Evolutionary conservation across 2,888 invertebrate species (phyloP).

Genomic region (Zaprionus obscuricornis): DNA sequence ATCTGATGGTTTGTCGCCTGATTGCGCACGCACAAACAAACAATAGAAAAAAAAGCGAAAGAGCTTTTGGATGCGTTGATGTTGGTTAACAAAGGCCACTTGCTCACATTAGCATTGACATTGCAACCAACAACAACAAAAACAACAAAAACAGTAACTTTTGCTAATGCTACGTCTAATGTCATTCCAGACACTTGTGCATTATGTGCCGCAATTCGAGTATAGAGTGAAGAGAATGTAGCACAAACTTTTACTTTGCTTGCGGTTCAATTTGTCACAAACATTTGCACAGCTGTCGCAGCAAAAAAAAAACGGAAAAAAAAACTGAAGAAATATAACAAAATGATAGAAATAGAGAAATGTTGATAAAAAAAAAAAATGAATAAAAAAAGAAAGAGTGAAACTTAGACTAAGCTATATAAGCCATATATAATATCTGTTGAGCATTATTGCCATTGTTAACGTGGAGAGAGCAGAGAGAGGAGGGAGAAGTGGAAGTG

Average conservation of each 20-base stretch:
- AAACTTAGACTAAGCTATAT: conserved; percentile 37
- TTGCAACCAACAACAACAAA: conserved; percentile 38
- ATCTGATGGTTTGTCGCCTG: conserved; percentile 45
- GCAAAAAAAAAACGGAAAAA: conserved; percentile 26
- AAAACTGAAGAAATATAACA: too few relatives aligned
- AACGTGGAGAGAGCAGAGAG: too few relatives aligned
- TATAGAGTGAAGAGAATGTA: conserved; percentile 7
- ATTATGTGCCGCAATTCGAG: background rate
- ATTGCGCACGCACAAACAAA: conserved; percentile 27
- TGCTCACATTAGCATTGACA: conserved; percentile 46
- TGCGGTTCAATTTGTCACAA: conserved; percentile 48
- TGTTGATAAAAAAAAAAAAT: conserved; percentile 11
- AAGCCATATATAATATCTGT: too few relatives aligned
- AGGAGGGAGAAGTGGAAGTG: background rate
- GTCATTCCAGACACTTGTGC: conserved; percentile 38
- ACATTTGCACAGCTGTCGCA: conserved; percentile 62
- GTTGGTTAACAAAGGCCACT: conserved; percentile 36
- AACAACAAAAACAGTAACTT: background rate
- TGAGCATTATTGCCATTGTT: too few relatives aligned
- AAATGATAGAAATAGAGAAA: too few relatives aligned
- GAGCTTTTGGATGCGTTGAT: too few relatives aligned
- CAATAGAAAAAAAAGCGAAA: too few relatives aligned
- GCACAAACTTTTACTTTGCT: conserved; percentile 42
- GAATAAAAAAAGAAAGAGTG: conserved; percentile 38
- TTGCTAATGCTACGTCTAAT: too few relatives aligned